Percentiles rank a stretch among this genome's conserved stretches.
Evolutionary conservation across 2,797 vertebrate genomes (phyloP).

Genomic region (Hafferia zeledoni): DNA sequence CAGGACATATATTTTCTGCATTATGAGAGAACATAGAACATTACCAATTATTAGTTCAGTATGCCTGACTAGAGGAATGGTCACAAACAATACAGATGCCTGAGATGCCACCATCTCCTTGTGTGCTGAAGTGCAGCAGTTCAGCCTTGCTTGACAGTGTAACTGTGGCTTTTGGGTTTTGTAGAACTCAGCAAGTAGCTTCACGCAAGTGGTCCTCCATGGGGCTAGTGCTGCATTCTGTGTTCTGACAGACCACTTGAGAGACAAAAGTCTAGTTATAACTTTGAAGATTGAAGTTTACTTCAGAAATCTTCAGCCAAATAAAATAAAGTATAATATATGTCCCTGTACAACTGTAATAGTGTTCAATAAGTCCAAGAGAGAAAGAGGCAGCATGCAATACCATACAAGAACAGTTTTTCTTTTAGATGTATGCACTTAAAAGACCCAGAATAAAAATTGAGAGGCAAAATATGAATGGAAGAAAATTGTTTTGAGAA

Average conservation of each 20-base stretch:
- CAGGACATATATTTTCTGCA: not conserved
- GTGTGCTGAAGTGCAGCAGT: not conserved
- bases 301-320: not conserved
- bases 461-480: not conserved
- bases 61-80: not conserved
- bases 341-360: not conserved
- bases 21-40: not conserved
- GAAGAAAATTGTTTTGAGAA: not conserved
- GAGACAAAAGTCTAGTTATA: not conserved
- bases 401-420: not conserved
- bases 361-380: rapidly evolving
- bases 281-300: not conserved
- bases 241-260: not conserved
- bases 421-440: not conserved
- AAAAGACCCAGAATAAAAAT: not conserved
- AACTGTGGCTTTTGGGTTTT: not conserved
- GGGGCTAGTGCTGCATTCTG: rapidly evolving
- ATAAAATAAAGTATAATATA: not conserved
- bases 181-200: not conserved
- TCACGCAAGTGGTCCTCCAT: rapidly evolving
- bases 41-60: not conserved
- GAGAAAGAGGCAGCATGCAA: not conserved
- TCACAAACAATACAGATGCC: not conserved
- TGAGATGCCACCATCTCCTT: not conserved
- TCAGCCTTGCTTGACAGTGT: not conserved